Evolutionary conservation across 2,888 invertebrate species (phyloP).

Genomic region (Aromia moschata): DNA sequence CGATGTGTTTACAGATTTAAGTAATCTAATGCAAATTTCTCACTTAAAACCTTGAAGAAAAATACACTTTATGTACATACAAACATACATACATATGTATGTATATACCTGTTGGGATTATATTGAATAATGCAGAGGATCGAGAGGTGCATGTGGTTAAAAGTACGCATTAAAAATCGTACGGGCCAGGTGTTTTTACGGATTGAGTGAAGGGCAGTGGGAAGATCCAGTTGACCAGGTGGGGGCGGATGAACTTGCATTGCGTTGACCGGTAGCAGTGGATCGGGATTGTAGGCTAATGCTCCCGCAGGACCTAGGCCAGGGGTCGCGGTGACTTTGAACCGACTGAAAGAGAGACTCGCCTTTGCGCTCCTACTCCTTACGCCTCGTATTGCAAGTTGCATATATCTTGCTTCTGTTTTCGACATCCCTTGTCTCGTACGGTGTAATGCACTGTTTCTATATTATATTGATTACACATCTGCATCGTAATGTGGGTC

Average conservation of each 20-base stretch:
- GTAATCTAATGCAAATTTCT: too few relatives aligned
- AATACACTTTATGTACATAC: too few relatives aligned
- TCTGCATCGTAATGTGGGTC: conserved; percentile 59
- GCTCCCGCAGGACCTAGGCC: conserved; percentile 50
- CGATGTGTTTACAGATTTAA: too few relatives aligned
- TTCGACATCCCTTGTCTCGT: conserved; percentile 50
- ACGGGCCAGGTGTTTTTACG: conserved; percentile 25
- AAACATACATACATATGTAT: too few relatives aligned
- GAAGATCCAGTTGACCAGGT: conserved; percentile 23
- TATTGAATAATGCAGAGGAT: too few relatives aligned
- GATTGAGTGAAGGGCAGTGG: conserved; percentile 20
- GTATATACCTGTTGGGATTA: too few relatives aligned
- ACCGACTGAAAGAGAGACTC: conserved; percentile 22
- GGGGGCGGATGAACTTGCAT: conserved; percentile 23
- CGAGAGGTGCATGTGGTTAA: conserved; percentile 9
- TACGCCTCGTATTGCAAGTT: conserved; percentile 17
- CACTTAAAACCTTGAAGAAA: too few relatives aligned
- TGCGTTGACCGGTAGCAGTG: conserved; percentile 24
- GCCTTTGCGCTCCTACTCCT: conserved; percentile 7
- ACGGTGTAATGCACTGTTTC: conserved; percentile 13
- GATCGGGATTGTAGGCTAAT: conserved; percentile 55
- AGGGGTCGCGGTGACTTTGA: conserved; percentile 37
- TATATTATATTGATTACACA: conserved; percentile 55
- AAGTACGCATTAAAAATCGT: conserved; percentile 13
- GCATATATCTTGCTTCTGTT: conserved; percentile 23